These are phyloP conservation scores for Gastrophysa polygoni DNA, from an alignment of 2,888 invertebrate species.

Conservation along the genomic window DNA sequence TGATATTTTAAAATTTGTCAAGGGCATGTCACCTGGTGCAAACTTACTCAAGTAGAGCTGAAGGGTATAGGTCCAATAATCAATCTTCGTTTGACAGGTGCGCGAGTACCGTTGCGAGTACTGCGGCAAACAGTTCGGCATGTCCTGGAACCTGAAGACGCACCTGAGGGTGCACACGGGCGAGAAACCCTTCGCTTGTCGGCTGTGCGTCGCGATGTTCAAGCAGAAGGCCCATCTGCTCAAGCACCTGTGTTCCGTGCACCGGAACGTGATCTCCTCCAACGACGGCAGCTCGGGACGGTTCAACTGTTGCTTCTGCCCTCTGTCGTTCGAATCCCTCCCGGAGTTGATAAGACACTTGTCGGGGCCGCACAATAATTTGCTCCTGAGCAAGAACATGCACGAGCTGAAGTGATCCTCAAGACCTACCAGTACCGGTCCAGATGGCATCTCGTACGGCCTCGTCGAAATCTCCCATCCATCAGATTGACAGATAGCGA, in stretches of 20 bases:
- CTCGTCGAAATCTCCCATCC: too few species aligned
- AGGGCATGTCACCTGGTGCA: too few species aligned
- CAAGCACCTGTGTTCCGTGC: slow-evolving; percentile 88
- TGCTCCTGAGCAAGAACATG: slow-evolving; percentile 85
- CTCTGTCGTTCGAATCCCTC: slow-evolving; percentile 82
- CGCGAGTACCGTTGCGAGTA: slow-evolving; percentile 88
- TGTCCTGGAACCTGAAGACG: slow-evolving; percentile 92
- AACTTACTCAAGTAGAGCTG: too few species aligned
- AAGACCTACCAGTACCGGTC: too few species aligned
- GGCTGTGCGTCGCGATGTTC: slow-evolving; percentile 89
- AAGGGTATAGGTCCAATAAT: too few species aligned
- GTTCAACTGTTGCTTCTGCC: slow-evolving; percentile 89
- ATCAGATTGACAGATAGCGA: too few species aligned
- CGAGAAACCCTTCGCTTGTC: slow-evolving; percentile 88
- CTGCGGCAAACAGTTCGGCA: slow-evolving; percentile 89
- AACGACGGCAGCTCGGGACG: slow-evolving; percentile 76
- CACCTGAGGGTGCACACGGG: slow-evolving; percentile 87
- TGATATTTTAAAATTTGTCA: too few species aligned
- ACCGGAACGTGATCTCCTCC: slow-evolving; percentile 85
- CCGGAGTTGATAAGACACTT: slow-evolving; percentile 86
- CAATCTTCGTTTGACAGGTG: too few species aligned
- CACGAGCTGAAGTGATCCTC: slow-evolving; percentile 62
- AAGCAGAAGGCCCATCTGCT: slow-evolving; percentile 88
- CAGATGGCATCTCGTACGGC: too few species aligned
- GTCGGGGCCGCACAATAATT: slow-evolving; percentile 87